These are phyloP conservation scores for Sarcophaga peregrina DNA, from an alignment of 1,140 invertebrate species.

Conservation along the genomic window DNA sequence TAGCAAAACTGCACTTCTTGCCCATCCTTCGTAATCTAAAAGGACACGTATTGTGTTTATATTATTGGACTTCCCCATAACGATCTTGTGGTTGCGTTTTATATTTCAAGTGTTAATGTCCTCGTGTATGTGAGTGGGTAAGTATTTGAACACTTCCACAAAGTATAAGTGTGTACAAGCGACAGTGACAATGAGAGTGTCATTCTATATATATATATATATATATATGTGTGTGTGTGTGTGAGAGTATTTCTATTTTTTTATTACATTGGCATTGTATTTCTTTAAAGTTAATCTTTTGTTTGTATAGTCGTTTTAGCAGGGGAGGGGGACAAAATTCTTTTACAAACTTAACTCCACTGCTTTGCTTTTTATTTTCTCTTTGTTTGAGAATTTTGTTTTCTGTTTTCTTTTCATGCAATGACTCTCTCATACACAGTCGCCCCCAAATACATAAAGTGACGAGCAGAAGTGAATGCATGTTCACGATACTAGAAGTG, in stretches of 20 bases:
- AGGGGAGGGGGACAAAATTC: too few relatives aligned
- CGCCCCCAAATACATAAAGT: not conserved
- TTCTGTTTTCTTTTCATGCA: not conserved
- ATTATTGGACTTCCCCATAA: not conserved
- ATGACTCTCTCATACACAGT: not conserved
- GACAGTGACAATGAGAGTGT: too few relatives aligned
- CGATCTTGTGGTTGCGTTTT: not conserved
- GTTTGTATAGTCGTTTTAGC: too few relatives aligned
- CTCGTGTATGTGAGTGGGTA: not conserved
- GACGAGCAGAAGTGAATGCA: too few relatives aligned
- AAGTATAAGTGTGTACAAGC: not conserved
- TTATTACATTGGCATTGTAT: not conserved
- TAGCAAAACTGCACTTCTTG: too few relatives aligned
- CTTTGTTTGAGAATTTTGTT: not conserved
- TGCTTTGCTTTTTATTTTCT: not conserved
- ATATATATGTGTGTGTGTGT: not conserved
- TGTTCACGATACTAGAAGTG: too few relatives aligned
- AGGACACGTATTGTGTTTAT: too few relatives aligned
- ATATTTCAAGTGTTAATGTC: not conserved
- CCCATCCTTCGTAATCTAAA: too few relatives aligned
- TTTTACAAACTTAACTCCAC: too few relatives aligned
- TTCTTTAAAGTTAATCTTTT: conserved; percentile 16
- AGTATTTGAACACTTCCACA: not conserved
- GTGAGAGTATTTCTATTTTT: not conserved
- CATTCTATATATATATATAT: too few relatives aligned